Conservation (phyloP, 2,113 vertebrate species). For the Sinosuthora webbiana region DNA sequence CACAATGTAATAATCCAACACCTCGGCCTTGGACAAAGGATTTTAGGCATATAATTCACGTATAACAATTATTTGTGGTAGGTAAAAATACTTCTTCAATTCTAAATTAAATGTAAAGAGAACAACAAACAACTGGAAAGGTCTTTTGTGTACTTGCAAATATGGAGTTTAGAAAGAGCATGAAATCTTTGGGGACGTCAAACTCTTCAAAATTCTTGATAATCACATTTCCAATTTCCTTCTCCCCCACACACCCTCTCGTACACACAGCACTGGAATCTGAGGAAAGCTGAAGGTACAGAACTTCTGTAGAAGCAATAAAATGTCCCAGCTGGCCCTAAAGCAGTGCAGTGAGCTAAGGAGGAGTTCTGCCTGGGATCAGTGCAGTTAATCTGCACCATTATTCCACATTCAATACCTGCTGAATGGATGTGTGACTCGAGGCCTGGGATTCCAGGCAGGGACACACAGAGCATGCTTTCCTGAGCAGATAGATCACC, state of each 20-base stretch:
- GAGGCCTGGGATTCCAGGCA: neutral
- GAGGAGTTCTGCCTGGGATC: neutral
- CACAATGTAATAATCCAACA: neutral
- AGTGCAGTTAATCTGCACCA: neutral
- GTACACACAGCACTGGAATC: neutral
- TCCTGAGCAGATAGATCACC: neutral
- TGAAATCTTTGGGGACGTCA: neutral
- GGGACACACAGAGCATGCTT: accelerated
- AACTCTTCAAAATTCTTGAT: neutral
- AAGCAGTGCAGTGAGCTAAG: neutral
- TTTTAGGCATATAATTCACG: neutral
- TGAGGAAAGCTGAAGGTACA: neutral
- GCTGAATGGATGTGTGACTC: accelerated
- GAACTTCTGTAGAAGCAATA: neutral
- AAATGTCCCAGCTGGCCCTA: neutral
- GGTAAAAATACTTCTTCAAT: neutral
- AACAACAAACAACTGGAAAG: neutral
- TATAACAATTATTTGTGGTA: neutral
- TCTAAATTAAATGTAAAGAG: neutral
- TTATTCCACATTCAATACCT: neutral
- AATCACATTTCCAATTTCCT: neutral
- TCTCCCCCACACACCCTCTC: accelerated
- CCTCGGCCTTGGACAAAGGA: neutral
- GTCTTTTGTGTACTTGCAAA: neutral
- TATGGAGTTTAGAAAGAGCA: neutral